Evolutionary conservation across 1,140 invertebrate genomes (phyloP), one percentile per base, ranked within the genome.

Genomic region (Drosophila punjabiensis): DNA sequence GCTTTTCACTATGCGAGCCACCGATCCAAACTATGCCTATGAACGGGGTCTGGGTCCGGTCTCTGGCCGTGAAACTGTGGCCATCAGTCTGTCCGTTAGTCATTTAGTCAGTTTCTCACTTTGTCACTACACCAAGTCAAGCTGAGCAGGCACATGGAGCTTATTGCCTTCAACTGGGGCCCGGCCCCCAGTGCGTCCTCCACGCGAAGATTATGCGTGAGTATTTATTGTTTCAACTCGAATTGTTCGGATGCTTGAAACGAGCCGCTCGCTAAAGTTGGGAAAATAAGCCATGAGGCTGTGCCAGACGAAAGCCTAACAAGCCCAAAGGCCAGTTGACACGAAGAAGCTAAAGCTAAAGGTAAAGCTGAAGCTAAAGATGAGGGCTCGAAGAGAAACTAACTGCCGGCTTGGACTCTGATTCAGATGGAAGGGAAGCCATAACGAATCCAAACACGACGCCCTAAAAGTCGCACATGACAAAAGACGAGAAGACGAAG

Each of bases 161-260:
- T 81, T 47, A 39, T 70, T 28, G 77, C 81, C 82, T 85, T 85
- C 81, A 63, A 71, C 52, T 58, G 58, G 50, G 64, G 64, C n/a
- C n/a, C n/a, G n/a, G 30, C 28, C 41, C 41, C 18, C 35, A 24
- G 35, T 50, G 59, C 47, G 76, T 79, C 76, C 77, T 79, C 66
- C 76, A 79, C 30, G 69, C 63, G 33, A 33, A 53, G 76, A 87
- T 75, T 79, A 82, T 82, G 82, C 83, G 82, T 86, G 83, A 61
- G 62, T 87, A 88, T 87, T 87, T 83, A 83, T 82, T 87, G 84
- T 83, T 81, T 87, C 73, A 67, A 70, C 67, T 88, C 45, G 71
- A 77, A 62, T 75, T 82, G 52, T 76, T 76, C 43, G 58, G 59
- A 60, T 52, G 37, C 37, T 69, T 52, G n/a, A 60, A 81, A 81